phyloP scores from a whole-genome alignment of 2,797 vertebrate genomes.

The Setipinna tenuifilis region DNA sequence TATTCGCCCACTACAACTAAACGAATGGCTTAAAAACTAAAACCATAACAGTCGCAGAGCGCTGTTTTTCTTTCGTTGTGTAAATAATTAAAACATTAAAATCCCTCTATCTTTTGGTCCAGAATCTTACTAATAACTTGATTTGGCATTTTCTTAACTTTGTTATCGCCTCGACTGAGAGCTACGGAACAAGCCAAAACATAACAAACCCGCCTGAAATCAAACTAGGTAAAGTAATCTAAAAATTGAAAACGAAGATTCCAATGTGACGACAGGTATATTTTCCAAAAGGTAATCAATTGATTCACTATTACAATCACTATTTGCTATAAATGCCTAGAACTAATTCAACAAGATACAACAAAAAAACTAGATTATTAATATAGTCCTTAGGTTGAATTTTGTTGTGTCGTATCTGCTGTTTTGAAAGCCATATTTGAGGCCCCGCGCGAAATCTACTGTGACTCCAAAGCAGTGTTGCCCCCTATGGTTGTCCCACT shows the following conservation, averaged over 20 bases:
- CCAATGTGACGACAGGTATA: constrained; percentile 14
- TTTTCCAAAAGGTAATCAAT: neutral
- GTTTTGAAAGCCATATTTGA: neutral
- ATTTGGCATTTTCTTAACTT: neutral
- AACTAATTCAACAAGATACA: neutral
- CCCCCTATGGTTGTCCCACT: neutral
- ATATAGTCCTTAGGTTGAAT: neutral
- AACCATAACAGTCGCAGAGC: neutral
- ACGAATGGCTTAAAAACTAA: neutral
- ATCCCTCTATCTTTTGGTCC: neutral
- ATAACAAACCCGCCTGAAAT: constrained; percentile 68
- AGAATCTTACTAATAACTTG: neutral
- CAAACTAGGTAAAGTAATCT: constrained; percentile 56
- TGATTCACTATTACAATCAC: neutral
- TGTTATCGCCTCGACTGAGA: neutral
- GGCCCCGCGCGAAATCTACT: neutral
- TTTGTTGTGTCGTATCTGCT: neutral
- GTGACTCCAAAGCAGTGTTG: neutral
- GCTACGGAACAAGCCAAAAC: neutral
- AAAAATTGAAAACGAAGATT: constrained; percentile 51
- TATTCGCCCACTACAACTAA: neutral
- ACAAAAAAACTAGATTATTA: neutral
- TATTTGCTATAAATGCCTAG: neutral
- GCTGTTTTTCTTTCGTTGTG: neutral
- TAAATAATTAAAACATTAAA: neutral